Base-by-base conservation (phyloP, 2,888 invertebrate species). In the Fragum fragum region DNA sequence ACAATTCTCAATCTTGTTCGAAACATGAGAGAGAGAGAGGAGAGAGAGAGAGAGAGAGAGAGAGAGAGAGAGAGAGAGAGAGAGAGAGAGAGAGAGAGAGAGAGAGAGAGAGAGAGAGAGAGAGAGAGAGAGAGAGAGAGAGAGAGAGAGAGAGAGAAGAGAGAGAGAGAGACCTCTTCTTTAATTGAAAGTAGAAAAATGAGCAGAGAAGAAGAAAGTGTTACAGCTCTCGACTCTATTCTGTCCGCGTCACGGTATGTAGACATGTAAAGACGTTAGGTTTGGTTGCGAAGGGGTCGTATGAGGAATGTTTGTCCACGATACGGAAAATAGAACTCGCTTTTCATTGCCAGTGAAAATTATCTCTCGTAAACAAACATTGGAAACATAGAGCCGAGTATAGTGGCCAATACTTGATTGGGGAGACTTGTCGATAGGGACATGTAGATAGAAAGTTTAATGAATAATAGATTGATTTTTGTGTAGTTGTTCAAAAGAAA, bases 351-450 rank as follows among this genome's bases (percentile, higher is more conserved):
- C 18, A 61, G 61, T 61, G 61, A 61, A 61, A 61, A 61, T 61
- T 61, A 61, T 61, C 61, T 61, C 29, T 61, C n/a, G n/a, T 61
- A 61, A 61, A 61, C 61, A 61, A 61, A 61, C 32, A 61, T 32
- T 11, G 61, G 61, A n/a, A 61, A 32, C 32, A 61, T 9, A 36
- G 32, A 61, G 18, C 32, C n/a, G 6, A 29, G 32, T 32, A 53
- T 5, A 32, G 61, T 32, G n/a, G 47, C 47, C 32, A 32, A 61
- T 61, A 61, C 32, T 32, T 18, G 32, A 61, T 32, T 32, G 32
- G 18, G 61, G 47, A 47, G 47, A 47, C 47, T 18, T 47, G 14
- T 47, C 47, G 47, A 47, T 47, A 47, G 14, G 7, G 5, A 47
- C 47, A n/a, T 14, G 47, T 18, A 14, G 47, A 16, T 5, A 47